Evolutionary conservation across 1,140 invertebrate species (phyloP).

Genomic region (Drosophila littoralis): DNA sequence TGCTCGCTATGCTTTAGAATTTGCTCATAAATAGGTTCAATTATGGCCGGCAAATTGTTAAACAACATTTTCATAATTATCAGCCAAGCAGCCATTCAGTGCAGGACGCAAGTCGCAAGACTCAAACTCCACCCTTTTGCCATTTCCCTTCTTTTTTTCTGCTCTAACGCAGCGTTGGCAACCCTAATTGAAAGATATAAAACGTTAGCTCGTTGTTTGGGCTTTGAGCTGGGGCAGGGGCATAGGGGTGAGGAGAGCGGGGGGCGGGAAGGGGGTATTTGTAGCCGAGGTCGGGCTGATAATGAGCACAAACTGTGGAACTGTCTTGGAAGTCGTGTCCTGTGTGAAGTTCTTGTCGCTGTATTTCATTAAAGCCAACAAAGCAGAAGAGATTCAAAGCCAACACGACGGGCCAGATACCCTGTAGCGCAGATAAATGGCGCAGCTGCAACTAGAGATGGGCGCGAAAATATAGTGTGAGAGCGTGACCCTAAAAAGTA

Average conservation of each 20-base stretch:
- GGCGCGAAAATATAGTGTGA: no score
- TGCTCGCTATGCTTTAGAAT: constrained; percentile 11
- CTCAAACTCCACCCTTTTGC: neutral
- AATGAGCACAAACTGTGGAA: constrained; percentile 54
- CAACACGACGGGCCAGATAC: neutral
- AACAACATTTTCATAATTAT: constrained; percentile 58
- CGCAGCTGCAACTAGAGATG: no score
- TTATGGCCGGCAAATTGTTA: constrained; percentile 51
- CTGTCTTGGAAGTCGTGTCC: constrained; percentile 42
- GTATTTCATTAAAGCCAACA: constrained; percentile 43
- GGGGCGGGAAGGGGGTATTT: neutral
- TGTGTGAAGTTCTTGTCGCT: constrained; percentile 36
- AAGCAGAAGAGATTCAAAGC: neutral
- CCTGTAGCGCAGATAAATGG: neutral
- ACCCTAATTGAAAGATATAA: constrained; percentile 68
- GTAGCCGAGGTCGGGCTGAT: constrained; percentile 24
- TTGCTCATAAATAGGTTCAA: constrained; percentile 44
- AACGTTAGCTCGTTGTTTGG: constrained; percentile 58
- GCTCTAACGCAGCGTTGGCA: constrained; percentile 14
- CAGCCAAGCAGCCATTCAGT: constrained; percentile 30
- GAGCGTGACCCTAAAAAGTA: no score
- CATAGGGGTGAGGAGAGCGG: neutral
- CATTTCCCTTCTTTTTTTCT: neutral
- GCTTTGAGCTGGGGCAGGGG: no score
- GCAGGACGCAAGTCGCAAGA: constrained; percentile 31